Evolutionary conservation across 2,888 invertebrate genomes (phyloP).

Genomic region (Balanococcus diminutus): DNA sequence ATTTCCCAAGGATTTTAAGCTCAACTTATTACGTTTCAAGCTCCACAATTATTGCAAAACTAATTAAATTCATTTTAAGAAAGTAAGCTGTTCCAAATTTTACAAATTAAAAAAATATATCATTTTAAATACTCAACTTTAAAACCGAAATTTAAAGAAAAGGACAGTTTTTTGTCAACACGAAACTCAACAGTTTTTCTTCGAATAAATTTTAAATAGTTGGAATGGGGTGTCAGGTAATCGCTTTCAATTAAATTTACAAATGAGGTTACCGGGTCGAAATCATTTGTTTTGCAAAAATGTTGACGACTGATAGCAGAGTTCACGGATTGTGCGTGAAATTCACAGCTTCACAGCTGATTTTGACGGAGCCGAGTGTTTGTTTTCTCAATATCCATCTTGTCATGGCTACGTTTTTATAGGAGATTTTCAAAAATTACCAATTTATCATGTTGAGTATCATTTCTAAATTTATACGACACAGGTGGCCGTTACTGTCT

Average conservation of each 20-base stretch:
- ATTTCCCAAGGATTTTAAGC: too few relatives aligned
- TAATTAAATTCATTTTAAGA: too few relatives aligned
- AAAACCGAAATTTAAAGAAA: too few relatives aligned
- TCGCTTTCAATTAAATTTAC: not conserved
- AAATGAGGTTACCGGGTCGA: not conserved
- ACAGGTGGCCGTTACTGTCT: conserved; percentile 13
- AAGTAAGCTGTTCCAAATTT: too few relatives aligned
- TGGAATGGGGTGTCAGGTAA: too few relatives aligned
- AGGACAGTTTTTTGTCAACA: too few relatives aligned
- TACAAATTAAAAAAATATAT: too few relatives aligned
- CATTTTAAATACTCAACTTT: too few relatives aligned
- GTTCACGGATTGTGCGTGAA: not conserved
- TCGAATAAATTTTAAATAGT: too few relatives aligned
- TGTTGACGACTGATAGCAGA: not conserved
- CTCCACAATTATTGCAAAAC: too few relatives aligned
- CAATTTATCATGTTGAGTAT: not conserved
- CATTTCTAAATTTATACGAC: not conserved
- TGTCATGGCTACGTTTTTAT: conserved; percentile 9
- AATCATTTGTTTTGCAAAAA: not conserved
- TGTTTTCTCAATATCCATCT: not conserved
- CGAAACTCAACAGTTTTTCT: too few relatives aligned
- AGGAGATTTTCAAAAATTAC: not conserved
- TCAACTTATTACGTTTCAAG: too few relatives aligned
- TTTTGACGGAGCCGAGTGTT: not conserved
- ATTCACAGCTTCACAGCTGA: not conserved